These are phyloP conservation scores for Diachrysia chrysitis DNA, from an alignment of 2,888 invertebrate species.

Conservation along the genomic window DNA sequence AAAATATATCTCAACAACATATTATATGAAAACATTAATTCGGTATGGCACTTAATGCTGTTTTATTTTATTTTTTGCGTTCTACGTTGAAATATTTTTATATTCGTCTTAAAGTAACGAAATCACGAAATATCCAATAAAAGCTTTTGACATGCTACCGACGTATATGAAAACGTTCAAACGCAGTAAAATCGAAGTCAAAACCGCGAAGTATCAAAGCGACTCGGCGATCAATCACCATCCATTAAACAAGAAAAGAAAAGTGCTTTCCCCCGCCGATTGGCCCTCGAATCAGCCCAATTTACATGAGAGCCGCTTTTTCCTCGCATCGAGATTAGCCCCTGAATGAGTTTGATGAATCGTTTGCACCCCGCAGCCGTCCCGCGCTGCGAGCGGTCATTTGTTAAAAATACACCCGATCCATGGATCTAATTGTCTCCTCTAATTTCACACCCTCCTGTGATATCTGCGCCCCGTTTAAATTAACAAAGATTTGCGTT, in stretches of 20 bases:
- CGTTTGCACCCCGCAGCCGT: constrained; percentile 80
- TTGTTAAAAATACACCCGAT: constrained; percentile 90
- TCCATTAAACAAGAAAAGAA: constrained; percentile 89
- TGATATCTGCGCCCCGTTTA: constrained; percentile 82
- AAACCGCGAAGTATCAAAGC: constrained; percentile 86
- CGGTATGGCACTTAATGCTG: constrained; percentile 15
- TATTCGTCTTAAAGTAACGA: constrained; percentile 21
- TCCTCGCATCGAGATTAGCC: constrained; percentile 89
- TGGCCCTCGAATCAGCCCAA: constrained; percentile 88
- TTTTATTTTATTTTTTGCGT: neutral
- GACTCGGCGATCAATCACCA: constrained; percentile 88
- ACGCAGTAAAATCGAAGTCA: constrained; percentile 83
- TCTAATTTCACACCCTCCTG: constrained; percentile 88
- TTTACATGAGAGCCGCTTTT: constrained; percentile 90
- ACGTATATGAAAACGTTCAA: constrained; percentile 72
- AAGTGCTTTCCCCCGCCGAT: constrained; percentile 88
- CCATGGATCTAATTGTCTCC: constrained; percentile 89
- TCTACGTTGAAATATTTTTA: neutral
- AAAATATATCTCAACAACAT: constrained; percentile 38
- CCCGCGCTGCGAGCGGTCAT: constrained; percentile 81
- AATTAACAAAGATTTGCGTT: constrained; percentile 75
- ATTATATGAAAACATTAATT: constrained; percentile 34
- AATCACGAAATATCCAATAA: constrained; percentile 45
- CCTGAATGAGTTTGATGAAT: constrained; percentile 89
- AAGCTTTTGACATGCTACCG: constrained; percentile 60